phyloP scores from a whole-genome alignment of 2,888 invertebrate species.

The Unio pictorum region DNA sequence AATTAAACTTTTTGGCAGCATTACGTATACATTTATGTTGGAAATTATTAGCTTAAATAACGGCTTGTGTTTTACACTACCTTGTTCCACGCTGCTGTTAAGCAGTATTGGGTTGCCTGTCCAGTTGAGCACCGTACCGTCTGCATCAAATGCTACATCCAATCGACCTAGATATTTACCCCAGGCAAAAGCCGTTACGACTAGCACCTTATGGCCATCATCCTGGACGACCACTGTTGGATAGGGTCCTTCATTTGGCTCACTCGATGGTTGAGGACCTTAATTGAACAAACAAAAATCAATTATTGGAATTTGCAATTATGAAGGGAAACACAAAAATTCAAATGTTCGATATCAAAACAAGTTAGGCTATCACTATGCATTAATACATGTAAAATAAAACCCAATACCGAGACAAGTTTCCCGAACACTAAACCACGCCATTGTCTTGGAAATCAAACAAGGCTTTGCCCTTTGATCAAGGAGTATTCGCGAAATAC shows the following conservation, averaged over 20 bases:
- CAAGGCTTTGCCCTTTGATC: no score
- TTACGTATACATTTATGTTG: no score
- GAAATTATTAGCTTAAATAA: neutral
- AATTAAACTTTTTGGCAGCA: no score
- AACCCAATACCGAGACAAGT: no score
- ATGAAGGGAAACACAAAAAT: no score
- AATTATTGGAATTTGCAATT: no score
- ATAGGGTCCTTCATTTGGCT: slow-evolving; percentile 83
- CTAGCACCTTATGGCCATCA: slow-evolving; percentile 72
- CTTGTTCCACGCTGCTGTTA: slow-evolving; percentile 78
- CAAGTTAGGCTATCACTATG: no score
- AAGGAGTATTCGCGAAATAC: no score
- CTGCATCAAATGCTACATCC: slow-evolving; percentile 79
- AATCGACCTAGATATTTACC: slow-evolving; percentile 92
- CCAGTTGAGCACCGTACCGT: slow-evolving; percentile 80
- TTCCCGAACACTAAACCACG: no score
- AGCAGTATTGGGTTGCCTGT: slow-evolving; percentile 85
- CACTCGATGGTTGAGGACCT: slow-evolving; percentile 78
- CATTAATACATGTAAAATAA: no score
- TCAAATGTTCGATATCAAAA: no score
- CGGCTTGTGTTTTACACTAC: slow-evolving; percentile 69
- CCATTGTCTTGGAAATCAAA: no score
- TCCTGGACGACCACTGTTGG: slow-evolving; percentile 82
- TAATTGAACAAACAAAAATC: neutral
- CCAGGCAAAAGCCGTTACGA: slow-evolving; percentile 91